A percentile compares a stretch with the other conserved stretches of the same genome.
phyloP scores from a whole-genome alignment of 2,888 invertebrate genomes.

The Ophioninae sp. region DNA sequence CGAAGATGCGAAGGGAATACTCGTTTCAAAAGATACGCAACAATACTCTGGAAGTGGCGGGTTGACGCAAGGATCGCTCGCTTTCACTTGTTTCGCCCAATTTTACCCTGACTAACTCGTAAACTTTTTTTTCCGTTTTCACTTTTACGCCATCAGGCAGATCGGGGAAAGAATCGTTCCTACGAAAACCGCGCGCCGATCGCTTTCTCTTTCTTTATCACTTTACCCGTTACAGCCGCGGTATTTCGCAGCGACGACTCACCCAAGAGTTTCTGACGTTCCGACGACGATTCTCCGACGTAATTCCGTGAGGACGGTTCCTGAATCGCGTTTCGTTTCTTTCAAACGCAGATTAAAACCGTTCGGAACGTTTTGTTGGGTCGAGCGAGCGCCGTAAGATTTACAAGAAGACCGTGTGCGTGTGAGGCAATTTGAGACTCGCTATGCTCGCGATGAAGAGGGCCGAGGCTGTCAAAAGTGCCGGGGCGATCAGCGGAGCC shows the following conservation, averaged over 20 bases:
- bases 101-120: not conserved
- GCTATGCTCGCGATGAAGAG: slow-evolving; percentile 79
- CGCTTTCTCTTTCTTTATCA: not conserved
- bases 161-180: not conserved
- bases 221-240: not conserved
- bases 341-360: not conserved
- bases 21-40: not conserved
- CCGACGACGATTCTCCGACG: not conserved
- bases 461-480: slow-evolving; percentile 79
- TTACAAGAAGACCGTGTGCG: slow-evolving; percentile 80
- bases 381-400: not conserved
- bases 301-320: not conserved
- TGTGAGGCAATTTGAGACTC: slow-evolving; percentile 80
- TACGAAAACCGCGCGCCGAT: not conserved
- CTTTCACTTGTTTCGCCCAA: not conserved
- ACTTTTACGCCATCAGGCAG: not conserved
- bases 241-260: not conserved
- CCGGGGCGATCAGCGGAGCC: slow-evolving; percentile 79
- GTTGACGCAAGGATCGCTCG: not conserved
- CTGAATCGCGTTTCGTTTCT: not conserved
- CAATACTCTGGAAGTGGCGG: not conserved
- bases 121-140: not conserved
- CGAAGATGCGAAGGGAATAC: not conserved
- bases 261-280: not conserved
- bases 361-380: not conserved